Evolutionary conservation across 2,797 vertebrate genomes (phyloP).

Genomic region (Pyrocephalus nanus): DNA sequence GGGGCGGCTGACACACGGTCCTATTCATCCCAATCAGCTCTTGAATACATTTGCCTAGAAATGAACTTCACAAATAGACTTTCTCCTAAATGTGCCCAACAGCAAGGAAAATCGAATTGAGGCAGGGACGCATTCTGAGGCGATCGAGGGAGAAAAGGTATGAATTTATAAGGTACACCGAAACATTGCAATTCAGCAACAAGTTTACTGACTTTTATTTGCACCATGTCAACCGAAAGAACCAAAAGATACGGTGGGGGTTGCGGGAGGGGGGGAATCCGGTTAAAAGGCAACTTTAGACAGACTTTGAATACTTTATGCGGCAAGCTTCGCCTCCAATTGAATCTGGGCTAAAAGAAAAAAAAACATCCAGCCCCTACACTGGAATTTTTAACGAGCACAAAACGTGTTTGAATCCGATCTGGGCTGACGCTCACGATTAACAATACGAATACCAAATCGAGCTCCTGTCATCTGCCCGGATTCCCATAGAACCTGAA

Average conservation of each 20-base stretch:
- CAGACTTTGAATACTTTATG: slow-evolving; percentile 87
- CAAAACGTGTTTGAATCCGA: slow-evolving; percentile 50
- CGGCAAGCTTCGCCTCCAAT: slow-evolving; percentile 78
- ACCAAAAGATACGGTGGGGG: slow-evolving; percentile 79
- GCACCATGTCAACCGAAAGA: slow-evolving; percentile 89
- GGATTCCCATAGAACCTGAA: slow-evolving; percentile 94
- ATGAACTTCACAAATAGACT: slow-evolving; percentile 96
- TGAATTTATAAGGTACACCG: slow-evolving; percentile 99
- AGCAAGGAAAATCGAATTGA: slow-evolving; percentile 98
- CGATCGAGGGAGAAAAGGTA: slow-evolving; percentile 92
- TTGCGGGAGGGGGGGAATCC: slow-evolving; percentile 71
- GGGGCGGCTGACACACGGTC: slow-evolving; percentile 98
- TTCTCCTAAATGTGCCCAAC: slow-evolving; percentile 91
- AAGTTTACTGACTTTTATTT: slow-evolving; percentile 92
- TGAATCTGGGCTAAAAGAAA: slow-evolving; percentile 43
- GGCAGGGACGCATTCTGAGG: slow-evolving; percentile 87
- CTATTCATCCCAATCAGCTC: slow-evolving; percentile 89
- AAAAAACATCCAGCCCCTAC: slow-evolving; percentile 24
- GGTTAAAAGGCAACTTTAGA: slow-evolving; percentile 86
- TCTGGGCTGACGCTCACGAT: slow-evolving; percentile 54
- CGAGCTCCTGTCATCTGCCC: slow-evolving; percentile 93
- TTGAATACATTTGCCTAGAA: slow-evolving; percentile 99
- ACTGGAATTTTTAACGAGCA: slow-evolving; percentile 53
- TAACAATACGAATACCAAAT: slow-evolving; percentile 76
- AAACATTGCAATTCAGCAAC: slow-evolving; percentile 96